Conservation (phyloP, 2,888 invertebrate species). For the Willowsia nigromaculata region DNA sequence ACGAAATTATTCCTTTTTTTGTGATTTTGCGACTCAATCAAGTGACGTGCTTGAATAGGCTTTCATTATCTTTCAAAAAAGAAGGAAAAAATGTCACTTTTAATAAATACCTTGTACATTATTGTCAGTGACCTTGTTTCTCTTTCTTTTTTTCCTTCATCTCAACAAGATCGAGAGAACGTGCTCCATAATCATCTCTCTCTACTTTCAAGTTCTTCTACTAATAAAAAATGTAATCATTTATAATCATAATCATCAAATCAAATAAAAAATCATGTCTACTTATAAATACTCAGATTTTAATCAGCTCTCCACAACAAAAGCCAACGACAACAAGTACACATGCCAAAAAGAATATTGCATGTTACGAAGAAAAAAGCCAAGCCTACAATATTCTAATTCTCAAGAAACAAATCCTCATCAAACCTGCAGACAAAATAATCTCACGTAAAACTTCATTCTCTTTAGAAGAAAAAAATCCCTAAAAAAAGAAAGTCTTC, state of each 20-base stretch:
- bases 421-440: not conserved
- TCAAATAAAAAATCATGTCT: slow-evolving; percentile 26
- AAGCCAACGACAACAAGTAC: no score
- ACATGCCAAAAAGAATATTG: not conserved
- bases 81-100: not conserved
- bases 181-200: slow-evolving; percentile 3
- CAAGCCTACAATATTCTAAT: not conserved
- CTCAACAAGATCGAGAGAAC: not conserved
- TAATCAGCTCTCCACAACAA: not conserved
- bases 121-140: not conserved
- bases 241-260: slow-evolving; percentile 9
- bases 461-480: not conserved
- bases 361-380: not conserved
- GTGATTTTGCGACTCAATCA: not conserved
- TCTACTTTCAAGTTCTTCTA: not conserved
- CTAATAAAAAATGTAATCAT: not conserved
- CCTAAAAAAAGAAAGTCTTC: slow-evolving; percentile 30
- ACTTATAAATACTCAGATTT: slow-evolving; percentile 12
- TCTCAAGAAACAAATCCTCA: not conserved
- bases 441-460: not conserved
- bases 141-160: not conserved
- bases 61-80: not conserved
- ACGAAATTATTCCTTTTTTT: not conserved
- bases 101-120: not conserved
- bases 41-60: not conserved